A percentile compares a stretch with the other conserved stretches of the same genome.
Evolutionary conservation across 2,888 invertebrate genomes (phyloP).

Genomic region (Ichneumoninae sp.): DNA sequence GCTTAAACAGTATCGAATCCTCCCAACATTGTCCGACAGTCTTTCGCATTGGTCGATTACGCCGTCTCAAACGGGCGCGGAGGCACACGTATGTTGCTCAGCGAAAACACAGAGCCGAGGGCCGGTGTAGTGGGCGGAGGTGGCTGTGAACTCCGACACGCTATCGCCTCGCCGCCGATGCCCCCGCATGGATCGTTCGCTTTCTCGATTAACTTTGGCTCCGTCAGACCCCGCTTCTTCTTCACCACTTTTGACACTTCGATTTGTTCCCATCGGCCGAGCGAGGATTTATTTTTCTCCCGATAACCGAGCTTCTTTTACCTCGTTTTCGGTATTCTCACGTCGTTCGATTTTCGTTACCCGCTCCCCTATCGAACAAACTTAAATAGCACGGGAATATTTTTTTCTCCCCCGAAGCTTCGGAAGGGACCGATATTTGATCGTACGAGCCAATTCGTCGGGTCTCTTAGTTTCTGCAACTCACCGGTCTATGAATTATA

Average conservation of each 20-base stretch:
- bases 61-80: background rate
- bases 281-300: constrained; percentile 33
- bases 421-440: too few species aligned
- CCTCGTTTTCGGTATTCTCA: constrained; percentile 9
- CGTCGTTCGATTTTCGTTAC: constrained; percentile 16
- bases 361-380: background rate
- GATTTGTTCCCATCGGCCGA: constrained; percentile 39
- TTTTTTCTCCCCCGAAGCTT: too few species aligned
- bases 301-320: constrained; percentile 19
- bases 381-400: too few species aligned
- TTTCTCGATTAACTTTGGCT: constrained; percentile 41
- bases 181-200: constrained; percentile 23
- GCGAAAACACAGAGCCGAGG: background rate
- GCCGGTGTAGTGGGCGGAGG: background rate
- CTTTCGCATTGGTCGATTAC: background rate
- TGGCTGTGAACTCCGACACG: constrained; percentile 18
- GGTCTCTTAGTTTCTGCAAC: too few species aligned
- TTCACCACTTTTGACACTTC: constrained; percentile 42
- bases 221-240: constrained; percentile 31
- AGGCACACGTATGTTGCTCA: background rate
- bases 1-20: background rate
- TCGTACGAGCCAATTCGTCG: too few species aligned
- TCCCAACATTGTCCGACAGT: background rate
- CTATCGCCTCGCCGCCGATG: constrained; percentile 5
- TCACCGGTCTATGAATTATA: too few species aligned